phyloP scores from a whole-genome alignment of 2,888 invertebrate genomes.

The Dicyrtoma fusca region DNA sequence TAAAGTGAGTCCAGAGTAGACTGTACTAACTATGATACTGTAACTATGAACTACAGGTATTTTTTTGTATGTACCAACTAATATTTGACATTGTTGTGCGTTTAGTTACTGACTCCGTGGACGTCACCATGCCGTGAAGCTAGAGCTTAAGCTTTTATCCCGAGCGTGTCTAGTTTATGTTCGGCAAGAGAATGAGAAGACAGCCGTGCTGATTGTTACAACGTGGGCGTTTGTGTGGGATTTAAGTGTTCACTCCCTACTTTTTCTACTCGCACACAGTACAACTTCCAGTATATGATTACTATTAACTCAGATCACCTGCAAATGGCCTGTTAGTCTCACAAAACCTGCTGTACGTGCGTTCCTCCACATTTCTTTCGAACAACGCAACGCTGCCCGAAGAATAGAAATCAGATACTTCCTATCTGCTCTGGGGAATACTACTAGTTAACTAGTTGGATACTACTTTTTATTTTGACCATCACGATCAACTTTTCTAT shows the following conservation, averaged over 20 bases:
- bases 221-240: constrained; percentile 46
- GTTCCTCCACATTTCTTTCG: background rate
- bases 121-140: background rate
- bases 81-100: no score
- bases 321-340: constrained; percentile 24
- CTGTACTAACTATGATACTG: no score
- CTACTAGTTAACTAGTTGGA: no score
- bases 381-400: no score
- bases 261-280: background rate
- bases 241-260: constrained; percentile 43
- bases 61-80: no score
- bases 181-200: constrained; percentile 30
- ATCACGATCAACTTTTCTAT: background rate
- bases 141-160: constrained; percentile 4
- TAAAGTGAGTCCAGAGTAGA: no score
- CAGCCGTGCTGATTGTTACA: constrained; percentile 28
- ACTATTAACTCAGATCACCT: constrained; percentile 15
- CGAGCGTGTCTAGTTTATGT: constrained; percentile 17
- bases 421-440: no score
- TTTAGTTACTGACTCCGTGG: background rate
- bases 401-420: no score
- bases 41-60: no score
- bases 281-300: constrained; percentile 4
- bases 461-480: no score
- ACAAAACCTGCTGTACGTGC: background rate